These are phyloP conservation scores for Siniperca chuatsi DNA, from an alignment of 2,113 vertebrate species.

Conservation along the genomic window DNA sequence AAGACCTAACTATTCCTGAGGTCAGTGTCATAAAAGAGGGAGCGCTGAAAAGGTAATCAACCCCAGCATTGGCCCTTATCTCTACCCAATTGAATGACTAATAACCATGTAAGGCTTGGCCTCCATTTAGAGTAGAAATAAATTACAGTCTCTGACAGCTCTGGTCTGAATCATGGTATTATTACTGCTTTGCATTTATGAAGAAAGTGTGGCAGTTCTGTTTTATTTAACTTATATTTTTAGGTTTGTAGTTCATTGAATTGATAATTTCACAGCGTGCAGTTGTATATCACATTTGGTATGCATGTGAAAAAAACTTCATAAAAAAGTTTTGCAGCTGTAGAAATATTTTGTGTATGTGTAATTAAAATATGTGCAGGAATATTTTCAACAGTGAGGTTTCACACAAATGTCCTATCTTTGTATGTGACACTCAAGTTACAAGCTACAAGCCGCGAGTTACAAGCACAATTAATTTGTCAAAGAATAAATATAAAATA, in stretches of 20 bases:
- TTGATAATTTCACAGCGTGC: too few species aligned
- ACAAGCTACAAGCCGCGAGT: too few species aligned
- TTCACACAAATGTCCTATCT: too few species aligned
- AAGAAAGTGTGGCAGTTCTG: neutral
- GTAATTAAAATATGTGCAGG: too few species aligned
- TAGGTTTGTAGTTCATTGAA: neutral
- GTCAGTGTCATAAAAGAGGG: constrained; percentile 13
- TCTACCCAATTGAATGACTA: constrained; percentile 38
- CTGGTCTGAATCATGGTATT: neutral
- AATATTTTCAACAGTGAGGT: too few species aligned
- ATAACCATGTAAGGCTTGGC: constrained; percentile 32
- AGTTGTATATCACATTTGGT: too few species aligned
- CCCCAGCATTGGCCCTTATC: constrained; percentile 17
- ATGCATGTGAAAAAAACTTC: too few species aligned
- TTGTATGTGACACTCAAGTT: too few species aligned
- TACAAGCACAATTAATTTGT: too few species aligned
- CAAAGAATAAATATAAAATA: too few species aligned
- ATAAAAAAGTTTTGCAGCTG: too few species aligned
- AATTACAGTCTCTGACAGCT: neutral
- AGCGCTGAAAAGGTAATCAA: constrained; percentile 33
- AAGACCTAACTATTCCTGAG: constrained; percentile 20
- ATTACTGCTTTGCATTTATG: constrained; percentile 19
- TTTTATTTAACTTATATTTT: neutral
- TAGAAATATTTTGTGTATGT: too few species aligned
- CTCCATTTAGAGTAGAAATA: constrained; percentile 31